Conservation (phyloP, 2,888 invertebrate genomes). For the Drosophila pseudotalamancana region DNA sequence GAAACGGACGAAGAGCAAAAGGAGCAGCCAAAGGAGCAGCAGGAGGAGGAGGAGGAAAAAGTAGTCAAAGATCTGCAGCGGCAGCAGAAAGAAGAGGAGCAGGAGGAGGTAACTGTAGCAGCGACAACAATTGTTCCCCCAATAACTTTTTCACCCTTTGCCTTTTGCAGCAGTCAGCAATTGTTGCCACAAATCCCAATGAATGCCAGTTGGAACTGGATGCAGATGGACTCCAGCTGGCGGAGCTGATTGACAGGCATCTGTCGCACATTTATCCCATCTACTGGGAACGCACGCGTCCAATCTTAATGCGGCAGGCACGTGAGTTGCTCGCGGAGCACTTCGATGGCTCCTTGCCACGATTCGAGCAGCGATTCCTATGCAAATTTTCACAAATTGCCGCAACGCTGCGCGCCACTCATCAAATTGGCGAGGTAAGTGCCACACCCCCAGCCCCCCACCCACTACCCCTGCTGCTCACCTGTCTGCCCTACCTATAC, state of each 20-base stretch:
- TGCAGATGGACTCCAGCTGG: conserved; percentile 55
- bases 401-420: conserved; percentile 85
- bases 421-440: conserved; percentile 83
- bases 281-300: conserved; percentile 86
- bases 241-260: conserved; percentile 86
- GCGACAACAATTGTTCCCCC: conserved; percentile 25
- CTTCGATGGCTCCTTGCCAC: conserved; percentile 87
- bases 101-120: neutral
- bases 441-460: conserved; percentile 5
- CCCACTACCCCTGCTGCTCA: neutral
- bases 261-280: conserved; percentile 88
- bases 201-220: neutral
- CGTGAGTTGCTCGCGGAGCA: conserved; percentile 87
- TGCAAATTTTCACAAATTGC: conserved; percentile 87
- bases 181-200: neutral
- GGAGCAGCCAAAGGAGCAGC: neutral
- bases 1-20: conserved; percentile 6
- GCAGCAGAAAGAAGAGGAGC: neutral
- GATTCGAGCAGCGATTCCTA: conserved; percentile 88
- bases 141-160: conserved; percentile 12
- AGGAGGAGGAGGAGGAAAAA: neutral
- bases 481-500: too few relatives aligned
- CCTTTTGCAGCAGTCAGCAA: conserved; percentile 36
- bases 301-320: conserved; percentile 88
- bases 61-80: too few relatives aligned